Base-by-base conservation (phyloP, 2,113 vertebrate species). In the Oryzias celebensis region DNA sequence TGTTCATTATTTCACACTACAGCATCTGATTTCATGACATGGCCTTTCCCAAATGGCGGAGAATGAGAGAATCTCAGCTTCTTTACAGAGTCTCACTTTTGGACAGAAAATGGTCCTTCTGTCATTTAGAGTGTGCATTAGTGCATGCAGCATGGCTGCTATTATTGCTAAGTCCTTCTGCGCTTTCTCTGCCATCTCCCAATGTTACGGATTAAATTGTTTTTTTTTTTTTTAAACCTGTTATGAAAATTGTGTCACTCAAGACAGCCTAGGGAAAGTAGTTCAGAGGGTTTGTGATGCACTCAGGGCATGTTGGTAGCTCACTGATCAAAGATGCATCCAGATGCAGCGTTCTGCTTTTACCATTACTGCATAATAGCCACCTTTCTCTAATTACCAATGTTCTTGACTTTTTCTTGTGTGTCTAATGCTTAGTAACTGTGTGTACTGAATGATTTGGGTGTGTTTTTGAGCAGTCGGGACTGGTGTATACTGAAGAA, bases 401-500 rank as follows among this genome's bases (percentile, higher is more conserved):
- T 14, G 10, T 36, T 36, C 36, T 36, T 7, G 55, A 23, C 22
- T 50, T 50, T 24, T 49, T 36, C 36, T 12, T 36, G 31, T 36
- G 8, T 36, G 31, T 36, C 28, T 31, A 36, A 36, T 36, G 36
- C 36, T 28, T 4, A 28, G 26, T 28, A 28, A 28, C 5, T 36
- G 36, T 12, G 36, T 36, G 12, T 12, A 36, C 10, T 12, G 36
- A 36, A 36, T 61, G 6, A 24, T 12, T 6, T 31, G 36, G 60
- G 42, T 55, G 31, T 54, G 75, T 80, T 80, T 71, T 68, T 73
- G 66, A 80, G 46, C 58, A 99, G 97, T 99, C 96, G 42, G 97
- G 97, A 24, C 86, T 99, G 89, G 94, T 99, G 78, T 99, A 98
- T 78, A 98, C 97, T 0, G 97, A 98, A 70, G 95, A 99, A 54